Conservation (phyloP, 1,140 invertebrate species). For the Sitophilus oryzae region DNA sequence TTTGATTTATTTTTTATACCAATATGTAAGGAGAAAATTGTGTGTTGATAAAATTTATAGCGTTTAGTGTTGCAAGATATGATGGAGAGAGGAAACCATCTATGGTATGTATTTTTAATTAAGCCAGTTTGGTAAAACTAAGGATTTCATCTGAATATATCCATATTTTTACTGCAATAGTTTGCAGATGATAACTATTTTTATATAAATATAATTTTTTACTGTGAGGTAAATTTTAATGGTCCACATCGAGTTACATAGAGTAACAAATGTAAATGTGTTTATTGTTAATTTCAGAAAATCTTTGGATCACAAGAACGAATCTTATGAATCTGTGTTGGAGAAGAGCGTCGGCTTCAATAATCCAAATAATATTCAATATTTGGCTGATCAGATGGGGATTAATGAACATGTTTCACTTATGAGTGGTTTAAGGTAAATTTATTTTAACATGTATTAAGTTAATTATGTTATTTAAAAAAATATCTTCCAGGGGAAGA, state of each 20-base stretch:
- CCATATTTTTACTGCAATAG: background rate
- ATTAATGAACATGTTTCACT: slow-evolving; percentile 67
- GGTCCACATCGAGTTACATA: too few relatives aligned
- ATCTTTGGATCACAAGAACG: slow-evolving; percentile 70
- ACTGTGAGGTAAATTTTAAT: too few relatives aligned
- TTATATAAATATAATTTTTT: too few relatives aligned
- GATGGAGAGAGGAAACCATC: slow-evolving; percentile 4
- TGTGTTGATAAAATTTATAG: slow-evolving; percentile 17
- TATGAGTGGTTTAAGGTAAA: slow-evolving; percentile 68
- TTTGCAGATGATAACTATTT: too few relatives aligned
- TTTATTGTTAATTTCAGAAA: slow-evolving; percentile 54
- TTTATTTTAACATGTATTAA: background rate
- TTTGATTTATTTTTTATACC: slow-evolving; percentile 7
- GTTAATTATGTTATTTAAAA: background rate
- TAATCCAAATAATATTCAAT: slow-evolving; percentile 83
- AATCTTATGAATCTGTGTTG: slow-evolving; percentile 77
- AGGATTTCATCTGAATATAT: background rate
- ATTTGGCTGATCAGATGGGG: slow-evolving; percentile 66
- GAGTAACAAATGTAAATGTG: too few relatives aligned
- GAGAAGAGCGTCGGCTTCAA: slow-evolving; percentile 80
- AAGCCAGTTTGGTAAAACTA: slow-evolving; percentile 1
- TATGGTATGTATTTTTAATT: slow-evolving; percentile 15
- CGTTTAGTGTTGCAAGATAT: slow-evolving; percentile 9
- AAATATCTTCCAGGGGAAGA: slow-evolving; percentile 52
- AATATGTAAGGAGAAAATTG: slow-evolving; percentile 4